A percentile compares a stretch with the other conserved stretches of the same genome.
Conservation (phyloP, 2,797 vertebrate species). For the Sebastes alutus region DNA sequence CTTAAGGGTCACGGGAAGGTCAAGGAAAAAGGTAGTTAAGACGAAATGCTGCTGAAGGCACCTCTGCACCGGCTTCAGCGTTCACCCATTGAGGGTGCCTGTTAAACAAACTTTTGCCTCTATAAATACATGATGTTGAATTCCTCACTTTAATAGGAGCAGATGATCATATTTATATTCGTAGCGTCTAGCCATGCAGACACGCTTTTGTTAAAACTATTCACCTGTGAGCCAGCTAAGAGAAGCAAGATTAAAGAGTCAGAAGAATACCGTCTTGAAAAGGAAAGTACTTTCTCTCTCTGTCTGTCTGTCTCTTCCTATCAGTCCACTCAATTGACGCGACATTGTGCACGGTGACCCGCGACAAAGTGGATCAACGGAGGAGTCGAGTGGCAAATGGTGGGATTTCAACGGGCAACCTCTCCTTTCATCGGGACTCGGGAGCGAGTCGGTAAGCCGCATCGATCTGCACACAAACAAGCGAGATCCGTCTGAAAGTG, state of each 20-base stretch:
- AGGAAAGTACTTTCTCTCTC: conserved; percentile 41
- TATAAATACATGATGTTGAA: neutral
- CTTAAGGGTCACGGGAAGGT: too few relatives aligned
- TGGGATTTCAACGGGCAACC: conserved; percentile 74
- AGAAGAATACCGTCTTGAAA: conserved; percentile 44
- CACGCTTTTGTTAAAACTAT: conserved; percentile 22
- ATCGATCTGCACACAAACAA: conserved; percentile 77
- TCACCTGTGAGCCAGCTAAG: conserved; percentile 16
- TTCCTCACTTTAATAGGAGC: neutral
- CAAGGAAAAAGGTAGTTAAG: neutral
- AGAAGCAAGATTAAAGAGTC: conserved; percentile 28
- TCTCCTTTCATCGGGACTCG: conserved; percentile 71
- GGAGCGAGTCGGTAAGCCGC: conserved; percentile 61
- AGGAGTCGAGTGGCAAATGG: conserved; percentile 70
- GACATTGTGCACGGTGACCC: conserved; percentile 72
- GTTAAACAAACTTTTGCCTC: conserved; percentile 4
- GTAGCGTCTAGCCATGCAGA: conserved; percentile 17
- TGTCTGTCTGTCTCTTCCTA: conserved; percentile 54
- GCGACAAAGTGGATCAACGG: conserved; percentile 70
- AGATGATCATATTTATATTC: neutral
- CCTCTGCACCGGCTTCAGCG: neutral
- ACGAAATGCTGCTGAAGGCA: neutral
- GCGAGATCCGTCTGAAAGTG: conserved; percentile 52
- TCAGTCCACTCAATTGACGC: conserved; percentile 73
- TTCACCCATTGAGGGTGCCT: neutral